These are phyloP conservation scores for Syngnathoides biaculeatus DNA, from an alignment of 2,113 vertebrate species.

Conservation along the genomic window DNA sequence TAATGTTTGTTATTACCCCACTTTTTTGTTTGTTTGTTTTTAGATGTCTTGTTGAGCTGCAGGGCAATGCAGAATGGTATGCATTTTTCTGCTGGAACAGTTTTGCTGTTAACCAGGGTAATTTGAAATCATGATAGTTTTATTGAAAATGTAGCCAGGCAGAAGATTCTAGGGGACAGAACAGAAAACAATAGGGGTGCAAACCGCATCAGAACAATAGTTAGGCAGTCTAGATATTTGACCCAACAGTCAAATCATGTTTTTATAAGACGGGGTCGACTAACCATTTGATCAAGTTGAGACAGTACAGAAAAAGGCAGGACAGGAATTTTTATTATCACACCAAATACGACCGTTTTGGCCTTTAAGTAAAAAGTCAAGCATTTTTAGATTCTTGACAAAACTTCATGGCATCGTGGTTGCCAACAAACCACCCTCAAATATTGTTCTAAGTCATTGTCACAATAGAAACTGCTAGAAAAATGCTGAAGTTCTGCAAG, in stretches of 20 bases:
- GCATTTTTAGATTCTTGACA: background rate
- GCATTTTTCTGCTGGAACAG: too few species aligned
- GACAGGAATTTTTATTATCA: background rate
- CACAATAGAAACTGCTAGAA: background rate
- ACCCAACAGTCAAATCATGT: too few species aligned
- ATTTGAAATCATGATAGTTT: background rate
- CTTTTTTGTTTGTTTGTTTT: too few species aligned
- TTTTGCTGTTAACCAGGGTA: too few species aligned
- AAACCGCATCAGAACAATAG: too few species aligned
- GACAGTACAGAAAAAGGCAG: too few species aligned
- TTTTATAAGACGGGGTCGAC: background rate
- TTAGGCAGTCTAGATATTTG: too few species aligned
- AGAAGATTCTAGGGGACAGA: too few species aligned
- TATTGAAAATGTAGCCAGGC: too few species aligned
- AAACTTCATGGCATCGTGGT: background rate
- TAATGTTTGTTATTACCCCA: slow-evolving; percentile 16
- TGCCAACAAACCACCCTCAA: background rate
- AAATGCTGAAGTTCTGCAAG: background rate
- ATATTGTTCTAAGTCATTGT: background rate
- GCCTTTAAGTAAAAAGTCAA: slow-evolving; percentile 2
- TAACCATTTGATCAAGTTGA: background rate
- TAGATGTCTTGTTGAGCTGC: too few species aligned
- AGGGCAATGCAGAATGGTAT: too few species aligned
- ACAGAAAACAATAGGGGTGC: too few species aligned
- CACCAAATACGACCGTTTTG: background rate